Percentiles rank a stretch among this genome's conserved stretches.
Evolutionary conservation across 2,797 vertebrate species (phyloP).

Genomic region (Phyllotis vaccarum): DNA sequence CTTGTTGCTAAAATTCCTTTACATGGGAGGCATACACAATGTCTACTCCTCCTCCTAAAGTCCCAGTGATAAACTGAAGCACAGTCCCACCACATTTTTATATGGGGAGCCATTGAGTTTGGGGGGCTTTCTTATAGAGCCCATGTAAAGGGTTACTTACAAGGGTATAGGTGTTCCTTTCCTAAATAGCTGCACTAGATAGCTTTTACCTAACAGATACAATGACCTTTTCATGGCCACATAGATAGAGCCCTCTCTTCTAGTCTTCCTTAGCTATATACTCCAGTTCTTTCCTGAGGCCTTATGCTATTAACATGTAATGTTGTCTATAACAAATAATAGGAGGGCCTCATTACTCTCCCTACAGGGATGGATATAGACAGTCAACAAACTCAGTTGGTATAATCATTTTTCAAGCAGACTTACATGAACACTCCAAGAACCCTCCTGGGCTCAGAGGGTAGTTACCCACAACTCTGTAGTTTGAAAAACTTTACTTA

Average conservation of each 20-base stretch:
- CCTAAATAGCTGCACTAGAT: background rate
- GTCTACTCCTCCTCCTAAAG: background rate
- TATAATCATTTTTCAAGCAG: background rate
- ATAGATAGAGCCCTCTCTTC: background rate
- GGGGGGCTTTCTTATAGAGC: background rate
- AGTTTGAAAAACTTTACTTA: conserved; percentile 37
- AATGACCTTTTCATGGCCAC: background rate
- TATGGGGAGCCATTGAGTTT: background rate
- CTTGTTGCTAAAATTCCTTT: background rate
- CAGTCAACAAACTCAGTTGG: background rate
- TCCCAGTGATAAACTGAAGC: background rate
- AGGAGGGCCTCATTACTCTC: background rate
- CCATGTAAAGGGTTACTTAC: background rate
- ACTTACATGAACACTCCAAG: background rate
- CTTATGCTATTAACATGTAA: too few species aligned
- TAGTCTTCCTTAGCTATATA: background rate
- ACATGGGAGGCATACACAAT: background rate
- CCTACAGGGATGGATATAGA: too few species aligned
- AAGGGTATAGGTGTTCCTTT: background rate
- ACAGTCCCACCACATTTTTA: background rate
- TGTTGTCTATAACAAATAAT: background rate
- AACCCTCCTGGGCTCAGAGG: background rate
- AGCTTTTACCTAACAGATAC: background rate
- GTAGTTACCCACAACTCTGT: background rate
- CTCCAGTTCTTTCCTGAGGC: background rate